Conservation (phyloP, 2,797 vertebrate species). For the Darevskia nairensis region DNA sequence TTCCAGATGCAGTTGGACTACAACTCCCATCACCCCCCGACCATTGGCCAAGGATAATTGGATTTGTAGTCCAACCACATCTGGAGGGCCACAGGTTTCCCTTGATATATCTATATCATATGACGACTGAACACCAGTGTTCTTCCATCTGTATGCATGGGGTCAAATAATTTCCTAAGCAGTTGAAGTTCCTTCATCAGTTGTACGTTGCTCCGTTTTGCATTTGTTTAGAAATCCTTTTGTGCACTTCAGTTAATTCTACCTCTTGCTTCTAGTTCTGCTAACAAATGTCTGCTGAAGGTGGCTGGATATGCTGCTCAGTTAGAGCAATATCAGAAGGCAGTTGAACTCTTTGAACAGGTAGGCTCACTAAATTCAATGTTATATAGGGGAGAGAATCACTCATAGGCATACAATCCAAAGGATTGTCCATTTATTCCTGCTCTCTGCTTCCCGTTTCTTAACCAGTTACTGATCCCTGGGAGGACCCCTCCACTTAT, state of each 20-base stretch:
- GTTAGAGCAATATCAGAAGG: slow-evolving; percentile 97
- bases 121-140: rapidly evolving
- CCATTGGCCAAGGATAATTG: not conserved
- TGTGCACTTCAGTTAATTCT: not conserved
- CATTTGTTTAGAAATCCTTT: rapidly evolving
- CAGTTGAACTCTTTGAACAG: slow-evolving; percentile 98
- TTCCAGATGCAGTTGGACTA: not conserved
- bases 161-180: not conserved
- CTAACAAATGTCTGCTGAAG: slow-evolving; percentile 98
- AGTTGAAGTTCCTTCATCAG: not conserved
- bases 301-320: slow-evolving; percentile 95
- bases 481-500: too few species aligned
- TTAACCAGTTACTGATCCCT: too few species aligned
- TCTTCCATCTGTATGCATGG: not conserved
- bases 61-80: not conserved
- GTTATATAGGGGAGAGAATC: not conserved
- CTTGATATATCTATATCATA: not conserved
- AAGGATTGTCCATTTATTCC: not conserved
- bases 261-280: slow-evolving; percentile 85
- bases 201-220: rapidly evolving
- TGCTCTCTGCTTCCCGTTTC: too few species aligned
- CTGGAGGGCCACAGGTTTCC: not conserved
- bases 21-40: not conserved
- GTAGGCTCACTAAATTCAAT: slow-evolving; percentile 69
- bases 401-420: not conserved